Conservation (phyloP, 2,797 vertebrate genomes). For the Anniella stebbinsi region DNA sequence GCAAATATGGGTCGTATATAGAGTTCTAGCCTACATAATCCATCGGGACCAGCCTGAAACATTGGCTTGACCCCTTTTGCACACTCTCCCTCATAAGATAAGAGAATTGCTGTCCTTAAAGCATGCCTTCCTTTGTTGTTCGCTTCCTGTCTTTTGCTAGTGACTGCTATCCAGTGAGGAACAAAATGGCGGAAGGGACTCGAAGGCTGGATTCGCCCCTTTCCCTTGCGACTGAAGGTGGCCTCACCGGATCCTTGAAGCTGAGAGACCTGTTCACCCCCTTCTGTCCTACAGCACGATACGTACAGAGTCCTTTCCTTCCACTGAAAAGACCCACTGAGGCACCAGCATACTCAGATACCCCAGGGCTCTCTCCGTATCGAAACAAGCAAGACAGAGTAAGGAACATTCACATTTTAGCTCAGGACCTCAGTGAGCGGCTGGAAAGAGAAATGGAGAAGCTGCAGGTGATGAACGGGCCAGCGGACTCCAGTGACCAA, state of each 20-base stretch:
- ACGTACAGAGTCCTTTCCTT: background rate
- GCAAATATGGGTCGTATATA: too few species aligned
- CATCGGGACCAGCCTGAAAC: too few species aligned
- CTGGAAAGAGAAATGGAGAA: conserved; percentile 68
- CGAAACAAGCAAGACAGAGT: conserved; percentile 66
- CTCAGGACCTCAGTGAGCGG: conserved; percentile 71
- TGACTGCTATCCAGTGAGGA: background rate
- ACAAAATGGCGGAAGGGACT: background rate
- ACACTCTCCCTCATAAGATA: background rate
- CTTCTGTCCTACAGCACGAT: background rate
- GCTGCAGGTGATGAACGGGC: conserved; percentile 51
- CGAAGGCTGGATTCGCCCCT: background rate
- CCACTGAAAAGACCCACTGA: conserved; percentile 10
- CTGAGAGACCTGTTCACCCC: conserved; percentile 16
- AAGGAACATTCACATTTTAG: conserved; percentile 72
- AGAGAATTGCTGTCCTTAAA: background rate
- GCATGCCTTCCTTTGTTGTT: conserved; percentile 29
- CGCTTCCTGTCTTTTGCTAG: conserved; percentile 63
- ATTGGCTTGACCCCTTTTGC: background rate
- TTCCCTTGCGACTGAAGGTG: rapidly evolving
- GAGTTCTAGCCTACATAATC: too few species aligned
- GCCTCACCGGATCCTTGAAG: conserved; percentile 32
- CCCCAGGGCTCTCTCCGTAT: background rate
- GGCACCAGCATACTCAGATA: background rate
- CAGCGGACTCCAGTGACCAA: conserved; percentile 2